These are phyloP conservation scores for Sturmia bella DNA, from an alignment of 2,888 invertebrate species.

Conservation along the genomic window DNA sequence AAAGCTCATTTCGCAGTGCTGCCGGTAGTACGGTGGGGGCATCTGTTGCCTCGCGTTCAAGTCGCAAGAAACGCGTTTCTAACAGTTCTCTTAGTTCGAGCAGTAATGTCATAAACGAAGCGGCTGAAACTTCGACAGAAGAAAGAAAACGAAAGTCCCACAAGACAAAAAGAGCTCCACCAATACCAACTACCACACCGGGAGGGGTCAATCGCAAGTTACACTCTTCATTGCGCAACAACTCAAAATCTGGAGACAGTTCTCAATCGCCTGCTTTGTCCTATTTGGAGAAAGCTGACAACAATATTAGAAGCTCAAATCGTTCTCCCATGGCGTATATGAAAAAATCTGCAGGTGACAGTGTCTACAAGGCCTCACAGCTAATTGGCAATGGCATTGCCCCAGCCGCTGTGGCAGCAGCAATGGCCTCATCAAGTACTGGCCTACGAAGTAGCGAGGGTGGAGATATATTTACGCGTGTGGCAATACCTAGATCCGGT, in stretches of 20 bases:
- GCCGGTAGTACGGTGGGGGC: conserved; percentile 72
- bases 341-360: conserved; percentile 70
- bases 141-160: conserved; percentile 84
- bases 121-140: conserved; percentile 82
- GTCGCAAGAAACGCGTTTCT: conserved; percentile 88
- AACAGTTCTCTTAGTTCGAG: conserved; percentile 85
- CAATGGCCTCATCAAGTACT: conserved; percentile 69
- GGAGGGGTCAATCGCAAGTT: conserved; percentile 56
- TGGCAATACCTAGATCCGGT: conserved; percentile 92
- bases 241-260: conserved; percentile 31
- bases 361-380: conserved; percentile 70
- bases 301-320: conserved; percentile 42
- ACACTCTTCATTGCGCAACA: conserved; percentile 42
- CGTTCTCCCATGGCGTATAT: conserved; percentile 53
- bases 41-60: conserved; percentile 84
- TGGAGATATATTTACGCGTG: conserved; percentile 92
- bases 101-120: conserved; percentile 83
- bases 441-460: conserved; percentile 81
- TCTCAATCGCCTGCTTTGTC: conserved; percentile 35
- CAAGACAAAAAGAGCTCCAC: conserved; percentile 84
- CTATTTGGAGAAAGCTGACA: conserved; percentile 50
- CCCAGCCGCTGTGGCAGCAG: conserved; percentile 61
- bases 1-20: conserved; percentile 77
- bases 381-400: conserved; percentile 63
- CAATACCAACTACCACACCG: conserved; percentile 79